phyloP scores from a whole-genome alignment of 1,140 invertebrate species.

The Heliconius nattereri region DNA sequence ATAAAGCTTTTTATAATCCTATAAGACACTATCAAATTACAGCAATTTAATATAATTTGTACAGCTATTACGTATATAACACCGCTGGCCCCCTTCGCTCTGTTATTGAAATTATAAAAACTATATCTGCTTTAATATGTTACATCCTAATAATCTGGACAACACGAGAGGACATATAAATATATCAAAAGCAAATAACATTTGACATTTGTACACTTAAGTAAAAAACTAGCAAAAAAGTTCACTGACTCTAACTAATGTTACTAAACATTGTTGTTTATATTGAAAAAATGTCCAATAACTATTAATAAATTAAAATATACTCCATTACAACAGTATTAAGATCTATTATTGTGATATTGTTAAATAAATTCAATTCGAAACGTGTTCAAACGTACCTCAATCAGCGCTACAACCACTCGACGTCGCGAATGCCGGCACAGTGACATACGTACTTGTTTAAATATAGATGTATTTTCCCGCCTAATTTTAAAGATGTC shows the following conservation, averaged over 20 bases:
- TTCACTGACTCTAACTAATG: slow-evolving; percentile 9
- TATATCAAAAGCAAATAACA: not conserved
- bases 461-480: slow-evolving; percentile 35
- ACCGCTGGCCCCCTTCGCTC: not conserved
- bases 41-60: not conserved
- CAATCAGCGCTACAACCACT: slow-evolving; percentile 42
- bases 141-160: slow-evolving; percentile 1
- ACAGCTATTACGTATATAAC: not conserved
- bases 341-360: not conserved
- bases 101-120: slow-evolving; percentile 6
- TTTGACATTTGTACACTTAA: not conserved
- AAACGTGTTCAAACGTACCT: slow-evolving; percentile 31
- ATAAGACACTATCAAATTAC: not conserved
- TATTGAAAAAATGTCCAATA: not conserved
- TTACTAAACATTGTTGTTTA: not conserved
- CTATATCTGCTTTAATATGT: not conserved
- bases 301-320: not conserved
- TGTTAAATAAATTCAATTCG: slow-evolving; percentile 7
- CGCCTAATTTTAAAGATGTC: slow-evolving; percentile 31
- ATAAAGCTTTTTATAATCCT: not conserved
- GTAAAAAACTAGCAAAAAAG: slow-evolving; percentile 4
- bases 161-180: not conserved
- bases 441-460: slow-evolving; percentile 34
- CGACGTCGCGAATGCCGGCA: slow-evolving; percentile 43
- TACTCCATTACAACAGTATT: not conserved